Base-by-base conservation (phyloP, 2,888 invertebrate genomes). In the Coleophora deauratella region DNA sequence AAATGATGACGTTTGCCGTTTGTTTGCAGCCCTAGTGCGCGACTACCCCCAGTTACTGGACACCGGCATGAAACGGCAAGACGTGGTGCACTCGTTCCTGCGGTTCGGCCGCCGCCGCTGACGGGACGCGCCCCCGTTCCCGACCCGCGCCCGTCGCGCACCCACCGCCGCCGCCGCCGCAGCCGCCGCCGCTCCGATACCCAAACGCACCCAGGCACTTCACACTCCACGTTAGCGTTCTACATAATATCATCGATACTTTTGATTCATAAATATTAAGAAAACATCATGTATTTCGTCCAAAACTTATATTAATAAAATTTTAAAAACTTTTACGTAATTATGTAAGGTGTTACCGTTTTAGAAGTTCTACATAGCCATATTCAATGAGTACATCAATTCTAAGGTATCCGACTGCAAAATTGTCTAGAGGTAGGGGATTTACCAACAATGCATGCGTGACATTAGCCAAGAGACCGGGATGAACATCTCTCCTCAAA, bases 61-160 rank as follows among this genome's bases (percentile, higher is more conserved):
- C 79, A 89, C 89, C 51, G 92, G 91, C 50, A 90, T 90, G 62
- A 95, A 95, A 76, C 89, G 95, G 47, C 95, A 95, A 66, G 95
- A 96, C 79, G 93, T 95, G 37, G 95, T 95, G 61, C 96, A 96
- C 78, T 94, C 95, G 42, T 96, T 96, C 85, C 89, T 96, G 58
- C 91, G 95, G 62, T 96, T 96, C 72, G 96, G 96, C 42, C 91
- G 92, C 70, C 90, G 93, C 69, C 92, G 92, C 87, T 91, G 91
- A 84, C 76, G 53, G 55, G 56, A 47, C 46, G 21, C 33, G 39
- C 32, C 47, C 42, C 3, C 44, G 27, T 42, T 43, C 45, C 47
- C 31, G 32, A 43, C 50, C 45, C 55, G 50, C 48, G 35, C 49
- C 41, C 53, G 55, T 54, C 47, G 54, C 59, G 51, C 45, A 44